Evolutionary conservation across 2,113 vertebrate species (phyloP), one percentile per base, ranked within the genome.

Genomic region (Vulpes vulpes): DNA sequence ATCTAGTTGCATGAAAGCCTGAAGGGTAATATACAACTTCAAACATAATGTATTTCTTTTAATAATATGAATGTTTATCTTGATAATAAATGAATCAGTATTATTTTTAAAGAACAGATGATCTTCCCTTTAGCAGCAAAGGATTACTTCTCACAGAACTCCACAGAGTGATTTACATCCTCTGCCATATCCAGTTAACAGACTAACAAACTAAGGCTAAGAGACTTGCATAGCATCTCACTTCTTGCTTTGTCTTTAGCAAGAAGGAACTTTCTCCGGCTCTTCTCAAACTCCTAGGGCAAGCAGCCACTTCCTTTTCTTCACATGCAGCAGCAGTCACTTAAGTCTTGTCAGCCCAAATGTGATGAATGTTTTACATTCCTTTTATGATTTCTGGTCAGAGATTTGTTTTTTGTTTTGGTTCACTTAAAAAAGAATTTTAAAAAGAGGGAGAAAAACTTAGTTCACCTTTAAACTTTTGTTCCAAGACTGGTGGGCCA

Each of bases 381-480:
- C 82, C 65, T 94, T 67, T 83, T 91, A 79, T 30, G 85, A 92
- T 94, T 87, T 96, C 60, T 95, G 51, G 60, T 85, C 82, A 96
- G 91, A 96, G 87, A 94, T 94, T 95, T 97, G 95, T 87, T 96
- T 96, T 51, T 95, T 98, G 81, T 98, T 98, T 96, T 97, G 62
- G 92, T 91, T 97, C 73, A 95, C 43, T 81, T 89, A n/a, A 93
- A 80, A 89, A 89, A 35, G 51, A 25, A 91, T 94, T 95, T 97
- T 91, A 43, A 89, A 89, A 89, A 92, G 35, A 80, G 23, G 25
- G 9, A 81, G 38, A 85, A 59, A 91, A 87, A 78, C 59, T 71
- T 78, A 80, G n/a, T 96, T 97, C 96, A 98, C 97, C 97, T 97
- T 97, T 97, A 97, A 98, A 96, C 97, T 98, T 97, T 91, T 98